These are phyloP conservation scores for Genyomyrus donnyi DNA, from an alignment of 2,113 vertebrate genomes.

Conservation along the genomic window DNA sequence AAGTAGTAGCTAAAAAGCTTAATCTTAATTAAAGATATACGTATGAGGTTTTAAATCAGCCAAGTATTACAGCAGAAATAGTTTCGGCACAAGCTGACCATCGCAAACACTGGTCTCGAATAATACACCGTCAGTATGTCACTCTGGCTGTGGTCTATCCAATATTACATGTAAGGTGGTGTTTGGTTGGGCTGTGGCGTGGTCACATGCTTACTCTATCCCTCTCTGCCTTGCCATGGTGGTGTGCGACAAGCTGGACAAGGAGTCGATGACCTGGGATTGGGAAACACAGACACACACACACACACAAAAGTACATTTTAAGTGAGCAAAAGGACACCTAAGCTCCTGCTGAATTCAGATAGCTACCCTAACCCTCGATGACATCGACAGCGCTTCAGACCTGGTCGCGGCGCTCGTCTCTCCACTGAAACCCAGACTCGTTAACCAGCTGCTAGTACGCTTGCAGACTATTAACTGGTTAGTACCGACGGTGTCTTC, in stretches of 20 bases:
- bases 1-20: background rate
- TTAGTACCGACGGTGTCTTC: background rate
- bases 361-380: background rate
- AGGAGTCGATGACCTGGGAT: slow-evolving; percentile 6
- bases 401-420: background rate
- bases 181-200: background rate
- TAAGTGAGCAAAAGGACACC: background rate
- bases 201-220: background rate
- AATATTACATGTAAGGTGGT: background rate
- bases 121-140: background rate
- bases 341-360: background rate
- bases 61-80: background rate
- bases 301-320: background rate
- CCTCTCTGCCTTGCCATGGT: background rate
- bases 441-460: background rate
- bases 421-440: background rate
- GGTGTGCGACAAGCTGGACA: slow-evolving; percentile 1
- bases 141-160: background rate
- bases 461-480: background rate
- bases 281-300: background rate
- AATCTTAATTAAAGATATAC: background rate
- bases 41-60: background rate
- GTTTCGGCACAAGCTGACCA: background rate
- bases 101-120: background rate
- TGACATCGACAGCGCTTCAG: background rate